phyloP scores from a whole-genome alignment of 2,888 invertebrate species.

The Rhingia rostrata region DNA sequence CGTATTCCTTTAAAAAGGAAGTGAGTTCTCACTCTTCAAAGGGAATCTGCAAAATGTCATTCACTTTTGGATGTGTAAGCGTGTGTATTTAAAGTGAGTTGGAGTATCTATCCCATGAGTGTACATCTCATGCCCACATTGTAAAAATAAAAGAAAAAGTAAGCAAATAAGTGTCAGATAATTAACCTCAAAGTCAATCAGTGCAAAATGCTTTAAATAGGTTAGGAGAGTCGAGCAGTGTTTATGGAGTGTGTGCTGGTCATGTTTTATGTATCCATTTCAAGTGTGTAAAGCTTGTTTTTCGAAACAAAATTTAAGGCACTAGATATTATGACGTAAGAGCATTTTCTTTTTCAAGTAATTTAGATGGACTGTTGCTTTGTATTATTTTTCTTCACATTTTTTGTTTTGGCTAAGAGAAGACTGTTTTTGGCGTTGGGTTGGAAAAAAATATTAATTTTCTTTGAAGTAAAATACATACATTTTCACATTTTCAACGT shows the following conservation, averaged over 20 bases:
- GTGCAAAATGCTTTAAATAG: conserved; percentile 34
- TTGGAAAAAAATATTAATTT: not conserved
- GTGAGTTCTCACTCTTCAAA: conserved; percentile 38
- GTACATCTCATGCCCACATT: conserved; percentile 16
- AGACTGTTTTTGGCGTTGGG: not conserved
- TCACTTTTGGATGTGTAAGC: conserved; percentile 7
- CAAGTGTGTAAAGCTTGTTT: not conserved
- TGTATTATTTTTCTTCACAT: not conserved
- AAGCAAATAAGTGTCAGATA: conserved; percentile 54
- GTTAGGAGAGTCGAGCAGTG: conserved; percentile 23
- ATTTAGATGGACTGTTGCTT: not conserved
- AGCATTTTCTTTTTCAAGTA: conserved; percentile 7
- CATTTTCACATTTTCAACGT: too few relatives aligned
- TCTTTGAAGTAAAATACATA: too few relatives aligned
- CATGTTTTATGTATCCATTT: conserved; percentile 36
- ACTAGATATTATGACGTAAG: conserved; percentile 28
- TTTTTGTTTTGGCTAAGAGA: not conserved
- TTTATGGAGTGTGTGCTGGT: conserved; percentile 16
- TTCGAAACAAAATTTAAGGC: conserved; percentile 5
- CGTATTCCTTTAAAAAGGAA: conserved; percentile 12
- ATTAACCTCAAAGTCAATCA: conserved; percentile 64
- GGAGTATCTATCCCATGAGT: too few relatives aligned
- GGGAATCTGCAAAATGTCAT: conserved; percentile 59
- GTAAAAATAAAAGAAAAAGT: conserved; percentile 18
- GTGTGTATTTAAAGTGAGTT: not conserved